Evolutionary conservation across 2,797 vertebrate genomes (phyloP), one percentile per base, ranked within the genome.

Genomic region (Sarcoramphus papa): DNA sequence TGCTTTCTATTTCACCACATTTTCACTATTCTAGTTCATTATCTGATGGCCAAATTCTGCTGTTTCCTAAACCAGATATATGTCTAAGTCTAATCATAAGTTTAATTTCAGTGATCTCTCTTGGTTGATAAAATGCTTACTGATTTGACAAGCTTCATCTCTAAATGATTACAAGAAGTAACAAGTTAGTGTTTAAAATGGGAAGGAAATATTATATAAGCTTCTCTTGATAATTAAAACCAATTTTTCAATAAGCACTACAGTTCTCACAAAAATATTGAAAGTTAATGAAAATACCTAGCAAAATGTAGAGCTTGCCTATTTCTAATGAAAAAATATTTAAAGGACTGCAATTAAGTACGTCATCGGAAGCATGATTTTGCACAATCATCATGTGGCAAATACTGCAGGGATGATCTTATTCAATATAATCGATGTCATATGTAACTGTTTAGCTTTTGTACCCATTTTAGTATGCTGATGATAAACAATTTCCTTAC

Each of bases 401-500:
- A 94, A 93, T 83, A 88, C 60, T 92, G 74, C 67, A 87, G 93
- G 33, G 90, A 75, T 47, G 47, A 57, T 85, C 75, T 92, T 67
- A 62, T 85, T 94, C 73, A 97, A 80, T 81, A 76, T 60, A 92
- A 67, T 84, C 69, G 68, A 82, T 94, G 59, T 37, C 86, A 90
- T 59, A 79, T 47, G 25, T 87, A 93, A 94, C 72, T 59, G 72
- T 83, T 95, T 68, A 95, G 72, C 68, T 91, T 96, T 79, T 93
- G 43, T 77, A 80, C 15, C n/a, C 64, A 57, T 88, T 84, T 90
- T 88, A 92, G 81, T 77, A 72, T 85, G 56, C 87, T 92, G 64
- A 85, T 43, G 41, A 96, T 96, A 95, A 95, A 94, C 74, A 93
- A 77, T 62, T 94, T 93, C 87, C 82, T 90, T 88, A 86, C 70